Evolutionary conservation across 2,888 invertebrate genomes (phyloP).

Genomic region (Dromius quadrimaculatus): DNA sequence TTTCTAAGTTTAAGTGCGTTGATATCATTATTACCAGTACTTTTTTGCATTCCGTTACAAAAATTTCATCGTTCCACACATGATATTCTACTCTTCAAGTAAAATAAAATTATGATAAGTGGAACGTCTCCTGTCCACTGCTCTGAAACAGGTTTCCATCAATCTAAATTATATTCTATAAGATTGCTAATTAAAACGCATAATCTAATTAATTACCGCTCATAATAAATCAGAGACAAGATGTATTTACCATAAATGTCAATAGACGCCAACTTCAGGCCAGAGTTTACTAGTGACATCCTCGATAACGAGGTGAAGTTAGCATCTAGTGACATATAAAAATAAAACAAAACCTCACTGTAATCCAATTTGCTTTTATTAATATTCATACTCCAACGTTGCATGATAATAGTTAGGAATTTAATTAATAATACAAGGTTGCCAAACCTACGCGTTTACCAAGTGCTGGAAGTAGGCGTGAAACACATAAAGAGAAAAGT

Average conservation of each 20-base stretch:
- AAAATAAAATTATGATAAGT: constrained; percentile 12
- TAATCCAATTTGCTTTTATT: constrained; percentile 51
- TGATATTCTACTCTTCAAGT: background rate
- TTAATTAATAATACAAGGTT: constrained; percentile 47
- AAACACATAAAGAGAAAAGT: constrained; percentile 17
- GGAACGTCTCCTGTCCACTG: constrained; percentile 4
- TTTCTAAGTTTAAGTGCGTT: constrained; percentile 1
- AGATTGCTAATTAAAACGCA: constrained; percentile 49
- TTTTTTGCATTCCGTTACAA: constrained; percentile 13
- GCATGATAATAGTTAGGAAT: constrained; percentile 45
- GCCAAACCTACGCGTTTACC: constrained; percentile 28
- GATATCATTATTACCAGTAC: constrained; percentile 6
- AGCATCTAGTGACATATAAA: no score
- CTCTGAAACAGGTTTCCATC: constrained; percentile 44
- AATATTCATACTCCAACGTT: constrained; percentile 40
- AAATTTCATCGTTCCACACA: background rate
- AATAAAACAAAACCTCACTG: constrained; percentile 37
- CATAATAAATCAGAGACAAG: constrained; percentile 47
- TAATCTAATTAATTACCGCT: constrained; percentile 47
- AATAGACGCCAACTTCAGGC: constrained; percentile 5
- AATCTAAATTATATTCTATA: constrained; percentile 48
- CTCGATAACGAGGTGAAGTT: constrained; percentile 35
- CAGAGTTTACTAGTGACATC: constrained; percentile 17
- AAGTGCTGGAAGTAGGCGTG: constrained; percentile 42
- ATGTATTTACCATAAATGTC: constrained; percentile 46